Evolutionary conservation across 2,797 vertebrate genomes (phyloP).

Genomic region (Alca torda): DNA sequence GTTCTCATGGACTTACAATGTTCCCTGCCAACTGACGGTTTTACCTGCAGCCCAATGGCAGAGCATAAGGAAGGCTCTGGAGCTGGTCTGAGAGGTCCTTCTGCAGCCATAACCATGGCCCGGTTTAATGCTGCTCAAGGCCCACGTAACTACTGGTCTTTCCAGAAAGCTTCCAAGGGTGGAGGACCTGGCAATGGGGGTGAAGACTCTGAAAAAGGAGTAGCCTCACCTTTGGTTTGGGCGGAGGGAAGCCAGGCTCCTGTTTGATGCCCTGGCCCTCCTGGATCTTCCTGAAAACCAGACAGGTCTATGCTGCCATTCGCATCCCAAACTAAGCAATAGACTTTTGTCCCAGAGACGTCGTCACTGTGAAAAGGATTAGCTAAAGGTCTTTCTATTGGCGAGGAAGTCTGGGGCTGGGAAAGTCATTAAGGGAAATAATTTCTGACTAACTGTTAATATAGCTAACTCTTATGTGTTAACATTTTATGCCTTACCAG

Average conservation of each 20-base stretch:
- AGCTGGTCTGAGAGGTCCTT: background rate
- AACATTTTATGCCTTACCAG: background rate
- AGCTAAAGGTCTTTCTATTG: background rate
- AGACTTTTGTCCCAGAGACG: background rate
- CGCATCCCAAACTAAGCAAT: accelerated
- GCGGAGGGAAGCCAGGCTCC: background rate
- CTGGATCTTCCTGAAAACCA: background rate
- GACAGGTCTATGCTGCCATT: accelerated
- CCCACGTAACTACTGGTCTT: accelerated
- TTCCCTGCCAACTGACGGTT: background rate
- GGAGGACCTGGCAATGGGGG: background rate
- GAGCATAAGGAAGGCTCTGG: background rate
- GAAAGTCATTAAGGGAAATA: background rate
- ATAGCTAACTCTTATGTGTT: background rate
- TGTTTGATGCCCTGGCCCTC: background rate
- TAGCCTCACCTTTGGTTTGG: background rate
- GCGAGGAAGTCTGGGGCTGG: background rate
- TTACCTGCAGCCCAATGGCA: background rate
- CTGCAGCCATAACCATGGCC: background rate
- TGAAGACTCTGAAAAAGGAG: background rate
- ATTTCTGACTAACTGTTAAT: background rate
- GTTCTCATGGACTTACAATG: background rate
- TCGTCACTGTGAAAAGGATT: background rate
- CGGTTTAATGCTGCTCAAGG: background rate
- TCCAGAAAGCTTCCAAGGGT: background rate